Evolutionary conservation across 1,140 invertebrate genomes (phyloP).

Genomic region (Camponotus pennsylvanicus): DNA sequence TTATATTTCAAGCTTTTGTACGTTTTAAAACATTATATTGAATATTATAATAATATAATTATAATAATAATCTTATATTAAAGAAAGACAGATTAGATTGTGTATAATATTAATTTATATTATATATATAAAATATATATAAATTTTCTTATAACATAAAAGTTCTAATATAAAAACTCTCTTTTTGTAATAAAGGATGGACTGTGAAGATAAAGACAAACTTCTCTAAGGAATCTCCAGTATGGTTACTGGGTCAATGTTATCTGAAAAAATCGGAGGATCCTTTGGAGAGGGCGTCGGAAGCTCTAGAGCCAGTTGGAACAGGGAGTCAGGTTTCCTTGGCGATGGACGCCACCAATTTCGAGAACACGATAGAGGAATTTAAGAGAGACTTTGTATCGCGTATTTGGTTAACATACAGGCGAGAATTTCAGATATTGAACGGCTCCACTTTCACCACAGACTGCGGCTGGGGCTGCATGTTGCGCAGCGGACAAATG

Average conservation of each 20-base stretch:
- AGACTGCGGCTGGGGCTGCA: conserved; percentile 96
- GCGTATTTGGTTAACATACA: conserved; percentile 93
- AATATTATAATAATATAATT: not conserved
- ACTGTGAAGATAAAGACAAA: conserved; percentile 93
- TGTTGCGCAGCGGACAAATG: conserved; percentile 96
- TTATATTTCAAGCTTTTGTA: not conserved
- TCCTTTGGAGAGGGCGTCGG: conserved; percentile 89
- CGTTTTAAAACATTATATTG: not conserved
- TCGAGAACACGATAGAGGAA: conserved; percentile 89
- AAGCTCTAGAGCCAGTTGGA: conserved; percentile 82
- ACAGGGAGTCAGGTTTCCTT: conserved; percentile 81
- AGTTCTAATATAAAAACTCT: not conserved
- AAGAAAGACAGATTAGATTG: no score
- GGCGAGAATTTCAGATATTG: conserved; percentile 92
- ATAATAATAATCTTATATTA: not conserved
- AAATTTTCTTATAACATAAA: not conserved
- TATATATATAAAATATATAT: no score
- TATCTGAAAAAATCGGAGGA: conserved; percentile 92
- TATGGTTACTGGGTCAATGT: conserved; percentile 93
- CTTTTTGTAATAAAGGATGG: conserved; percentile 86
- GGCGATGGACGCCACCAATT: conserved; percentile 76
- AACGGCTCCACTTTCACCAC: conserved; percentile 92
- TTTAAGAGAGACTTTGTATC: conserved; percentile 93
- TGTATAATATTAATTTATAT: no score
- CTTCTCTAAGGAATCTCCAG: conserved; percentile 94